A percentile compares a stretch with the other conserved stretches of the same genome.
Evolutionary conservation across 2,797 vertebrate species (phyloP).

Genomic region (Hydrophis major): DNA sequence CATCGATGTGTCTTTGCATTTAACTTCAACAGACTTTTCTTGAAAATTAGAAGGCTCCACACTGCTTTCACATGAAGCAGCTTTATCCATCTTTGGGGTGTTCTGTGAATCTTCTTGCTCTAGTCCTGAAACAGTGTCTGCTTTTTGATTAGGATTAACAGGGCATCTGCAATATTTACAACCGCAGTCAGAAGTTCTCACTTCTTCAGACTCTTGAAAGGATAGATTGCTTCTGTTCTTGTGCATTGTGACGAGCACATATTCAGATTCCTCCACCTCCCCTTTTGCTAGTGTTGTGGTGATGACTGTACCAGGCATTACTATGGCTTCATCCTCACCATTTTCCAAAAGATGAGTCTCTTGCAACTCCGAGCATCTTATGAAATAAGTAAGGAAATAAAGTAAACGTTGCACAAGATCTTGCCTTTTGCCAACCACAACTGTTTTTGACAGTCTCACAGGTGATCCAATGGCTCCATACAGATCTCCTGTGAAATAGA

Average conservation of each 20-base stretch:
- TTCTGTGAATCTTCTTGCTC: slow-evolving; percentile 67
- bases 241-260: slow-evolving; percentile 94
- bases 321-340: slow-evolving; percentile 93
- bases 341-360: slow-evolving; percentile 93
- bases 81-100: slow-evolving; percentile 59
- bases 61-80: slow-evolving; percentile 55
- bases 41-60: slow-evolving; percentile 61
- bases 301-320: slow-evolving; percentile 95
- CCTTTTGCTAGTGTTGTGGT: slow-evolving; percentile 94
- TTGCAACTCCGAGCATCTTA: slow-evolving; percentile 96
- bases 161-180: slow-evolving; percentile 84
- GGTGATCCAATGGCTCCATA: slow-evolving; percentile 97
- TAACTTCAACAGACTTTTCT: slow-evolving; percentile 62
- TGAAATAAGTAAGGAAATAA: slow-evolving; percentile 97
- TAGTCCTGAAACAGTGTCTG: slow-evolving; percentile 59
- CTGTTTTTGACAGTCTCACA: slow-evolving; percentile 87
- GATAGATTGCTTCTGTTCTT: slow-evolving; percentile 87
- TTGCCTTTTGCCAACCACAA: slow-evolving; percentile 90
- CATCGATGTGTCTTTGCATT: slow-evolving; percentile 69
- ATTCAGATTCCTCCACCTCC: slow-evolving; percentile 96
- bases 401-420: slow-evolving; percentile 95
- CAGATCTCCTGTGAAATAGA: slow-evolving; percentile 82
- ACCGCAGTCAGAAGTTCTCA: slow-evolving; percentile 77
- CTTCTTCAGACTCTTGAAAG: slow-evolving; percentile 74
- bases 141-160: slow-evolving; percentile 64